Evolutionary conservation across 1,140 invertebrate genomes (phyloP).

Genomic region (Nomia melanderi): DNA sequence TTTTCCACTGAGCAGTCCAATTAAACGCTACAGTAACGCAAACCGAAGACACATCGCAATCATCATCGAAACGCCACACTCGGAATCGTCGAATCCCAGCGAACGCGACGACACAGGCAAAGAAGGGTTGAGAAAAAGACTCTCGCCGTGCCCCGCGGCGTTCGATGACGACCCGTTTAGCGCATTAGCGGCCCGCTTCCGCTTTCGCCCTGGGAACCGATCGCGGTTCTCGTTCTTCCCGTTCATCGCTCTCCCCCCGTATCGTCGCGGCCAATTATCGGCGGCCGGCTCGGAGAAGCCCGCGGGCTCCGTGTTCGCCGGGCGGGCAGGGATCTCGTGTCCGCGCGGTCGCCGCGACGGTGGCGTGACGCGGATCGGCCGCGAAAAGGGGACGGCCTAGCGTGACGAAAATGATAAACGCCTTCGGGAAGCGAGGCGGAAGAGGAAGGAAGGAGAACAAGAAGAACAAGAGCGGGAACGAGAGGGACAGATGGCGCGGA

Average conservation of each 20-base stretch:
- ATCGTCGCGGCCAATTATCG: slow-evolving; percentile 63
- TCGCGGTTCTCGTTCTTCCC: slow-evolving; percentile 27
- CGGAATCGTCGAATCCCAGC: too few relatives aligned
- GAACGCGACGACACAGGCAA: too few relatives aligned
- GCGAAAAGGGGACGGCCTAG: slow-evolving; percentile 6
- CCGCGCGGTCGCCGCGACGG: neutral
- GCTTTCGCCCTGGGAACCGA: slow-evolving; percentile 63
- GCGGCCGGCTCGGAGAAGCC: slow-evolving; percentile 18
- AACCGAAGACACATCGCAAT: too few relatives aligned
- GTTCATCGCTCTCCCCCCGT: slow-evolving; percentile 24
- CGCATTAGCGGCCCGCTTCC: slow-evolving; percentile 48
- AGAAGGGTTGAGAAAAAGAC: slow-evolving; percentile 50
- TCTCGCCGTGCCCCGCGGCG: slow-evolving; percentile 31
- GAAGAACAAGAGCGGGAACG: too few relatives aligned
- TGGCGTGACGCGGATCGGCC: slow-evolving; percentile 20
- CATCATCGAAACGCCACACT: too few relatives aligned
- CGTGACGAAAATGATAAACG: slow-evolving; percentile 52
- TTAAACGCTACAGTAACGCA: too few relatives aligned
- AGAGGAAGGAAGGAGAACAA: neutral
- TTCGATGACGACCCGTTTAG: slow-evolving; percentile 54
- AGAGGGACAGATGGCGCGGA: too few relatives aligned
- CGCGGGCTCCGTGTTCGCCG: slow-evolving; percentile 1
- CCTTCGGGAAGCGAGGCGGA: neutral
- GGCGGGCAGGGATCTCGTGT: slow-evolving; percentile 2
- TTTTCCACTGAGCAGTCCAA: too few relatives aligned